phyloP scores from a whole-genome alignment of 2,888 invertebrate species.

The Acleris holmiana region DNA sequence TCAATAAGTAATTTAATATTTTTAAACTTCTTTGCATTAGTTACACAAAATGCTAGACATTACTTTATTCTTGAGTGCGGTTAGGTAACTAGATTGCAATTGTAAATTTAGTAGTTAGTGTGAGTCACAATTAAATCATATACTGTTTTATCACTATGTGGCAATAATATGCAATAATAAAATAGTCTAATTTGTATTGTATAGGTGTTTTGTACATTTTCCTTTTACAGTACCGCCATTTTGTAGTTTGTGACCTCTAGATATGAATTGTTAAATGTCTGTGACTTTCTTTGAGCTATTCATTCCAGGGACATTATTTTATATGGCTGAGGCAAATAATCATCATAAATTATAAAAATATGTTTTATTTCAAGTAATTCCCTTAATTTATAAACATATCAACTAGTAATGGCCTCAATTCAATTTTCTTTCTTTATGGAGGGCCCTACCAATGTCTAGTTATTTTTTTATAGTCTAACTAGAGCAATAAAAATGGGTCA shows the following conservation, averaged over 20 bases:
- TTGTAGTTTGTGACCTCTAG: conserved; percentile 32
- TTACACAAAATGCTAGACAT: conserved; percentile 54
- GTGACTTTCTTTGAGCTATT: conserved; percentile 44
- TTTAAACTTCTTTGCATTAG: conserved; percentile 56
- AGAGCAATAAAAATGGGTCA: too few relatives aligned
- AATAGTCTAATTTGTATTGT: conserved; percentile 30
- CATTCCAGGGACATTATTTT: conserved; percentile 51
- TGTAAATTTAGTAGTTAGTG: conserved; percentile 43
- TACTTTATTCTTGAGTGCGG: conserved; percentile 50
- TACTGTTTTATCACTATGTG: conserved; percentile 38
- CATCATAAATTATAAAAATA: conserved; percentile 42
- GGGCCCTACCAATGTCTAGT: too few relatives aligned
- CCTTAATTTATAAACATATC: too few relatives aligned
- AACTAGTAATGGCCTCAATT: too few relatives aligned
- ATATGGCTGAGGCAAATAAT: conserved; percentile 53
- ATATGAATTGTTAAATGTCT: conserved; percentile 36
- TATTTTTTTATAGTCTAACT: too few relatives aligned
- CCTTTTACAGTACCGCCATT: conserved; percentile 28
- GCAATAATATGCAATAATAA: conserved; percentile 36
- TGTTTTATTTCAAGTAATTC: conserved; percentile 39
- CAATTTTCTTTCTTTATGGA: too few relatives aligned
- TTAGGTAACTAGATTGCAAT: conserved; percentile 48
- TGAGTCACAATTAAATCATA: conserved; percentile 42
- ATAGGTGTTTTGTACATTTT: conserved; percentile 30
- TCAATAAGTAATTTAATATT: conserved; percentile 68